These are phyloP conservation scores for Brassicogethes aeneus DNA, from an alignment of 2,888 invertebrate genomes.

Conservation along the genomic window DNA sequence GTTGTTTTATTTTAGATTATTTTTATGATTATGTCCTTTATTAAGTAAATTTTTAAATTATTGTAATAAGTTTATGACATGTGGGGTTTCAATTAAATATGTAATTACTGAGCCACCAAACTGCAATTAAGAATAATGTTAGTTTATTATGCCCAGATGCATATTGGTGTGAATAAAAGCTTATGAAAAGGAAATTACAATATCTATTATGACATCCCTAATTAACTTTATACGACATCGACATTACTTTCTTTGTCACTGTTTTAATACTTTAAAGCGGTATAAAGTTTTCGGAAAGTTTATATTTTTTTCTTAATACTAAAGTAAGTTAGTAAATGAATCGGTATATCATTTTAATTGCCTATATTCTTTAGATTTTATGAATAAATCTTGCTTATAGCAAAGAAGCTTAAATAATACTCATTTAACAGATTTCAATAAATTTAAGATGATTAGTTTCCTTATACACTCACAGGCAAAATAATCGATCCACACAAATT, in stretches of 20 bases:
- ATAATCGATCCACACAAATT: too few relatives aligned
- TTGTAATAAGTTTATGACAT: too few relatives aligned
- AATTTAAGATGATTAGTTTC: too few relatives aligned
- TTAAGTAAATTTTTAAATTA: too few relatives aligned
- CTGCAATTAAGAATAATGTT: not conserved
- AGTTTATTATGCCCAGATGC: not conserved
- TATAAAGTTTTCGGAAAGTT: not conserved
- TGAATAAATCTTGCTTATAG: too few relatives aligned
- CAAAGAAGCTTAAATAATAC: too few relatives aligned
- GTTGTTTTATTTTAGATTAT: too few relatives aligned
- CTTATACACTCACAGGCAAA: too few relatives aligned
- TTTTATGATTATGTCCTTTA: too few relatives aligned
- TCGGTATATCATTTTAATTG: not conserved
- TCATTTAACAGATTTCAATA: too few relatives aligned
- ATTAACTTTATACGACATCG: constrained; percentile 1
- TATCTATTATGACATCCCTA: not conserved
- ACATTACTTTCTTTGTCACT: not conserved
- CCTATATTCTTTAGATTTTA: not conserved
- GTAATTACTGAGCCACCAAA: not conserved
- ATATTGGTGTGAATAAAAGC: not conserved
- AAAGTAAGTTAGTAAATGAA: not conserved
- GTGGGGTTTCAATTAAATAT: not conserved
- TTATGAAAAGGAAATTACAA: not conserved
- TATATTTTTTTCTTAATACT: not conserved
- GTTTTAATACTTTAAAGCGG: not conserved